These are phyloP conservation scores for Loripinus fragilis DNA, from an alignment of 2,888 invertebrate species.

Conservation along the genomic window DNA sequence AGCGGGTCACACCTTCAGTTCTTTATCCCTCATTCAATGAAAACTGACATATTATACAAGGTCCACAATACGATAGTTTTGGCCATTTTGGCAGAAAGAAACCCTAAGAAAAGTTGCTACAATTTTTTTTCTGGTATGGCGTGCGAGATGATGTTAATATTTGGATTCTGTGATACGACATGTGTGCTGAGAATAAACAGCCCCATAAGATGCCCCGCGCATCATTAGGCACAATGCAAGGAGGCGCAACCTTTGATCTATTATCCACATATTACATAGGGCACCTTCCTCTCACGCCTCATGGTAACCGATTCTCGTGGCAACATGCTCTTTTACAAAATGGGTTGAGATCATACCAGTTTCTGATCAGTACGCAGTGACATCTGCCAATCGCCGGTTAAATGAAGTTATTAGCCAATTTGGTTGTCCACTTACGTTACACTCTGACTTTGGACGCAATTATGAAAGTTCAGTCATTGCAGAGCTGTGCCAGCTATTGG, in stretches of 20 bases:
- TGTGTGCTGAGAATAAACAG: background rate
- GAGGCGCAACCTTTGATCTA: background rate
- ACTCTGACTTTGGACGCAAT: background rate
- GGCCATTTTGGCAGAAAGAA: slow-evolving; percentile 1
- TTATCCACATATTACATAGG: background rate
- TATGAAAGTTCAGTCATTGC: background rate
- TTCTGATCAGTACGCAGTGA: background rate
- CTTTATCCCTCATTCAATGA: background rate
- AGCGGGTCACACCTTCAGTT: background rate
- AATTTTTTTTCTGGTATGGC: background rate
- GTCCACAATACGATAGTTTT: background rate
- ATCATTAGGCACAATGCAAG: background rate
- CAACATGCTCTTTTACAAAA: background rate
- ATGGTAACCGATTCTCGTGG: background rate
- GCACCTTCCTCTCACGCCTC: background rate
- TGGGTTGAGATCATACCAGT: background rate
- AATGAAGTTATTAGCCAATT: background rate
- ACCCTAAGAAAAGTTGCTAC: background rate
- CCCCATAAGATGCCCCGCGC: background rate
- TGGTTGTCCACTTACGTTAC: background rate
- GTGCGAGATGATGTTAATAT: background rate
- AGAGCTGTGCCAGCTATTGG: background rate
- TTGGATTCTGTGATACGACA: background rate
- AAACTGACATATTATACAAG: background rate
- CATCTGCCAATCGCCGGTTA: background rate